Conservation (phyloP, 1,140 invertebrate species). For the Littorina saxatilis region DNA sequence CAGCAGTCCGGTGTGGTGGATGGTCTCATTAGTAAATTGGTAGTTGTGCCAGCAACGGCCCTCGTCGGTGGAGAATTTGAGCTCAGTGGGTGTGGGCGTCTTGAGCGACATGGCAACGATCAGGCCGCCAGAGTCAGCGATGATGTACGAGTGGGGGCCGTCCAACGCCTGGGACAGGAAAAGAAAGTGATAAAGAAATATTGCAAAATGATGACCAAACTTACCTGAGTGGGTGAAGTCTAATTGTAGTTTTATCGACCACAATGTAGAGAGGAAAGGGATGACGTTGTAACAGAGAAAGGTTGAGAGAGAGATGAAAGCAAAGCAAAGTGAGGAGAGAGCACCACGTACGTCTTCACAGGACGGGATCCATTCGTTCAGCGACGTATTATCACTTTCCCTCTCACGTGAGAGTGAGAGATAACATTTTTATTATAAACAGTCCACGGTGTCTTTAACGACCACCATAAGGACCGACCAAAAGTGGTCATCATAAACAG, state of each 20-base stretch:
- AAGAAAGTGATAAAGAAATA: constrained; percentile 8
- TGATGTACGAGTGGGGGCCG: constrained; percentile 73
- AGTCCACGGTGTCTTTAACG: no score
- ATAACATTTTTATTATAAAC: no score
- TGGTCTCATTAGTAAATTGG: constrained; percentile 79
- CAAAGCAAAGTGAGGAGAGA: not conserved
- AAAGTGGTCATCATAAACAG: no score
- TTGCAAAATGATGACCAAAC: not conserved
- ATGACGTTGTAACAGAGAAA: no score
- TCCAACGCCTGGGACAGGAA: constrained; percentile 69
- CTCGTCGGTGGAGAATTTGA: constrained; percentile 74
- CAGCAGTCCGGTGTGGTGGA: constrained; percentile 90
- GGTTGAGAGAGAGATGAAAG: no score
- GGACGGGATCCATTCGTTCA: no score
- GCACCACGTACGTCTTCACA: no score
- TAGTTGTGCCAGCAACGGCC: constrained; percentile 74
- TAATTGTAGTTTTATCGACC: no score
- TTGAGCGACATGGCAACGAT: constrained; percentile 76
- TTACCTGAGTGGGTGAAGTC: no score
- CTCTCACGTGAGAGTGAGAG: not conserved
- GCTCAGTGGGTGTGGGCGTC: constrained; percentile 88
- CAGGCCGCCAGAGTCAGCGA: constrained; percentile 74
- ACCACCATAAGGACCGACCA: no score
- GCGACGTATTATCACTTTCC: no score
- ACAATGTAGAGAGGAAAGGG: no score